These are phyloP conservation scores for Lycaon pictus DNA, from an alignment of 2,113 vertebrate species.

Conservation along the genomic window DNA sequence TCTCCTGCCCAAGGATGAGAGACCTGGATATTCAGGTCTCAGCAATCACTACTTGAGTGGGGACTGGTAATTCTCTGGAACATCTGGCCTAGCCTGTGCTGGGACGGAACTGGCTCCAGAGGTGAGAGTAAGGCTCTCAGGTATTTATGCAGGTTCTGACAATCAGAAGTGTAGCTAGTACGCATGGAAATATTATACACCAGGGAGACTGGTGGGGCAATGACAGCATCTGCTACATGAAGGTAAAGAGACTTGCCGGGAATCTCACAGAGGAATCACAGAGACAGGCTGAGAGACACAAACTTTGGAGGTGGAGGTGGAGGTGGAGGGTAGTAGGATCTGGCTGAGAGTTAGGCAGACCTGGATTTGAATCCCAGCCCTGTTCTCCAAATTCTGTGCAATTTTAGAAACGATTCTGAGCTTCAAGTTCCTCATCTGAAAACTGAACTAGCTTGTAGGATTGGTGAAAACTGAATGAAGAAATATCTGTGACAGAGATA, in stretches of 20 bases:
- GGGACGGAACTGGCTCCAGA: not conserved
- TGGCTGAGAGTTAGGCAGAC: not conserved
- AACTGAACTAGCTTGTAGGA: not conserved
- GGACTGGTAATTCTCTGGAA: not conserved
- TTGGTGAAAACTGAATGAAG: not conserved
- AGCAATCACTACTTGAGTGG: not conserved
- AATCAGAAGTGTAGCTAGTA: not conserved
- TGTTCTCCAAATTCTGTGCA: not conserved
- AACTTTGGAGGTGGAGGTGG: fast-evolving
- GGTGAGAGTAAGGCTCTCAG: not conserved
- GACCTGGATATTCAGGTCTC: not conserved
- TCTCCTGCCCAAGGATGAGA: not conserved
- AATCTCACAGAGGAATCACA: not conserved
- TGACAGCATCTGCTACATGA: not conserved
- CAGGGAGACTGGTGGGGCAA: too few relatives aligned
- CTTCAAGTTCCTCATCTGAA: not conserved
- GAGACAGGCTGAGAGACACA: not conserved
- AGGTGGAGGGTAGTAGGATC: not conserved
- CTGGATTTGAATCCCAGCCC: not conserved
- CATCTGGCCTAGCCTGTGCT: not conserved
- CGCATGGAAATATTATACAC: too few relatives aligned
- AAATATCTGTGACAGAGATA: not conserved
- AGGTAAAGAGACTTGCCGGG: not conserved
- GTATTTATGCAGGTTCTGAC: not conserved
- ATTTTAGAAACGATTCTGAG: not conserved